phyloP scores from a whole-genome alignment of 2,888 invertebrate species.

The Onthophagus sagittarius region DNA sequence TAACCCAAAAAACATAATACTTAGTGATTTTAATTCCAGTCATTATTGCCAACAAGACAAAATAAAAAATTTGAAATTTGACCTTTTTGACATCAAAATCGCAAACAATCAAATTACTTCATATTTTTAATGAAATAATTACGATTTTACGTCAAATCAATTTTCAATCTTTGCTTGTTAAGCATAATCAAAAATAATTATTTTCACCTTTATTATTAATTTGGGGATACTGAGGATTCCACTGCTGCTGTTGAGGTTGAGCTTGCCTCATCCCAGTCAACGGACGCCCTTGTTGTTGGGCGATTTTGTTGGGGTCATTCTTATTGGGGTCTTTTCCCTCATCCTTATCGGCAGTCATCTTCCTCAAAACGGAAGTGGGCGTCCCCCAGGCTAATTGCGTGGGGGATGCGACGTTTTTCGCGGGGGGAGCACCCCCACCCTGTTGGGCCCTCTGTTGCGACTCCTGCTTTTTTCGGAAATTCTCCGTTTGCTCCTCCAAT shows the following conservation, averaged over 20 bases:
- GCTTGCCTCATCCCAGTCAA: conserved; percentile 45
- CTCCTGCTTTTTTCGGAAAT: conserved; percentile 77
- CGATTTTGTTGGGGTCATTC: conserved; percentile 36
- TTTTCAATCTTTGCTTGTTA: no score
- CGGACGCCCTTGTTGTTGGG: no score
- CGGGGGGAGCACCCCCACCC: conserved; percentile 38
- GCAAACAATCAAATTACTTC: no score
- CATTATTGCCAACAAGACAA: no score
- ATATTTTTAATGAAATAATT: no score
- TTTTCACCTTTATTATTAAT: conserved; percentile 46
- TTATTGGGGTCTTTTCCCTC: conserved; percentile 41
- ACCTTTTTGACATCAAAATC: no score
- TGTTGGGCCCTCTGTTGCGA: conserved; percentile 29
- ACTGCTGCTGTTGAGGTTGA: conserved; percentile 31
- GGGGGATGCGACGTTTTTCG: conserved; percentile 56
- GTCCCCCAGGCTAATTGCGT: conserved; percentile 78
- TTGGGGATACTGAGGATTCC: conserved; percentile 39
- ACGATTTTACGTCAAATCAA: no score
- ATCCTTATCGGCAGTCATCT: conserved; percentile 91
- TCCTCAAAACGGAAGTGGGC: conserved; percentile 88
- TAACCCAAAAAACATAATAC: no score
- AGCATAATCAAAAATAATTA: no score
- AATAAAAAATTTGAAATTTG: no score
- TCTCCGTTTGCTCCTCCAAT: conserved; percentile 82
- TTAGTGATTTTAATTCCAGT: no score